Evolutionary conservation across 2,888 invertebrate species (phyloP), one percentile per base, ranked within the genome.

Genomic region (Drepana falcataria): DNA sequence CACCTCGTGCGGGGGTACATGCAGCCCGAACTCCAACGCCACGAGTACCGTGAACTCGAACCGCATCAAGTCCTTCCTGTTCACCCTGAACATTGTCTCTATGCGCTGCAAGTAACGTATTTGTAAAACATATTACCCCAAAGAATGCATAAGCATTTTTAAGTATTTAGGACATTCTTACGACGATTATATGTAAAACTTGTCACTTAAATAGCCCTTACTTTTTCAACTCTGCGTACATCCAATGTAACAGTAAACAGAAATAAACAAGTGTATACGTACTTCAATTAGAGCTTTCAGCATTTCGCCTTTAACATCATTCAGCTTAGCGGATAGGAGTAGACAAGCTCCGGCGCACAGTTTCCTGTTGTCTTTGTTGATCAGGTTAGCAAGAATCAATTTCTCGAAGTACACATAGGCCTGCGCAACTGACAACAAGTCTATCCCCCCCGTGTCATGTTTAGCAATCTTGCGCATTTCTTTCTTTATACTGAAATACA

Each of bases 391-490:
- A 53, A 98, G 92, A 67, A 99, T 98, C 54, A 99, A 91, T 81
- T 98, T 98, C 83, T 99, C 99, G 85, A 99, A 99, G 87, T 98
- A 99, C n/a, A 99, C 99, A 79, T 98, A 99, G 0, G 98, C 96
- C 81, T 98, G 98, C 33, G 99, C 98, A 33, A 99, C 96, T 0
- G 97, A 97, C 59, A 98, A 91, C 58, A 98, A 91, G 87, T 99
- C 99, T 56, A 94, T 91, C 53, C 93, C 93, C 57, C 95, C 95
- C 69, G 93, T 94, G 82, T 97, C 97, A 71, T 95, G 92, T 82
- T 96, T 96, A 2, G 96, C 96, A 57, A 97, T 97, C 84, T 97
- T 96, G 35, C 96, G 93, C 97, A 99, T 97, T 91, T 99, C 99
- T 65, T 97, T 94, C 85, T 99, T 99, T 63, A 99, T 94, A 85